phyloP scores from a whole-genome alignment of 1,140 invertebrate genomes.

The Goniozus legneri region DNA sequence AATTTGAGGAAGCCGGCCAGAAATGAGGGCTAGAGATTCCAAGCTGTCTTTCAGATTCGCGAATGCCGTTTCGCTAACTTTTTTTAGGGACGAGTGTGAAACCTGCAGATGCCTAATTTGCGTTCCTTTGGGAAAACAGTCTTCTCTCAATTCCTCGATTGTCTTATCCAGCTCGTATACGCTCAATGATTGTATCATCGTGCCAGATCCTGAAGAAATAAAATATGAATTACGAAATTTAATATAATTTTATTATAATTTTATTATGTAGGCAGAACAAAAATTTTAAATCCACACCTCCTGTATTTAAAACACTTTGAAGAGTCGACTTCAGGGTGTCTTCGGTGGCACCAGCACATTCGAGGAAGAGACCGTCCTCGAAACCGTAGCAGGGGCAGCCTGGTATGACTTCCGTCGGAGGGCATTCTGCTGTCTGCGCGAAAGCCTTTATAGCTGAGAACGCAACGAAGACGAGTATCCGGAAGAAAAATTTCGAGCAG shows the following conservation, averaged over 20 bases:
- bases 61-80: slow-evolving; percentile 72
- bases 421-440: slow-evolving; percentile 44
- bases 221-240: not conserved
- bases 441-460: not conserved
- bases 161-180: slow-evolving; percentile 81
- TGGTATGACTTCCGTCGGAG: slow-evolving; percentile 45
- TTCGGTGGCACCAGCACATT: slow-evolving; percentile 78
- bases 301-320: slow-evolving; percentile 53
- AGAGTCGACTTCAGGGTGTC: slow-evolving; percentile 55
- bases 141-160: slow-evolving; percentile 66
- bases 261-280: not conserved
- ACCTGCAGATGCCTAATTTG: slow-evolving; percentile 78
- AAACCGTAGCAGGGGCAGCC: slow-evolving; percentile 86
- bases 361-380: slow-evolving; percentile 84
- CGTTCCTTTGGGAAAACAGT: slow-evolving; percentile 68
- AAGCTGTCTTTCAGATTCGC: slow-evolving; percentile 68
- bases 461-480: too few species aligned
- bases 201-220: slow-evolving; percentile 41
- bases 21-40: slow-evolving; percentile 77
- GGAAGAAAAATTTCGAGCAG: slow-evolving; percentile 24
- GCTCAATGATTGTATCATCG: slow-evolving; percentile 74
- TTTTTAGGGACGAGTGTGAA: slow-evolving; percentile 74
- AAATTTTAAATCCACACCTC: slow-evolving; percentile 24
- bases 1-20: slow-evolving; percentile 73
- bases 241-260: not conserved